Evolutionary conservation across 2,797 vertebrate genomes (phyloP), one percentile per base, ranked within the genome.

Genomic region (Natrix natrix): DNA sequence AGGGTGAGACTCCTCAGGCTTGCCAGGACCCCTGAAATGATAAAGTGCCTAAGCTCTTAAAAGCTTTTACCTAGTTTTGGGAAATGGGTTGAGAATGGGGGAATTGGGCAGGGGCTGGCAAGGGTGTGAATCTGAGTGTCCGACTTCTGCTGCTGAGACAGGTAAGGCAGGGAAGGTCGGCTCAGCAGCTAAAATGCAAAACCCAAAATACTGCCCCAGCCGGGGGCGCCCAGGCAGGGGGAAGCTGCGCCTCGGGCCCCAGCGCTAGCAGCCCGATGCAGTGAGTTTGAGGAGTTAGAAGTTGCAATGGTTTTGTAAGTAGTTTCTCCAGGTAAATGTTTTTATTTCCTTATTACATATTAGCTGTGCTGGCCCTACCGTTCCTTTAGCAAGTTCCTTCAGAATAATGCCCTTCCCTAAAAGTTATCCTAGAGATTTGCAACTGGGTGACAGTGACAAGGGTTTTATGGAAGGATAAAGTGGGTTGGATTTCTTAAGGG

Each of bases 231-330:
- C 93, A 93, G 93, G 96, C 0, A 66, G 95, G 87, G 90, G 96
- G 95, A 90, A n/a, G 69, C 74, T 2, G 88, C 95, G 96, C 96
- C 94, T 95, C 95, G 93, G 88, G 92, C 94, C 94, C 93, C 95
- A 94, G 95, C 95, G 95, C 95, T 96, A 95, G 94, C 95, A 91
- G 92, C 95, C 95, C 89, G 95, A 96, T 94, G 94, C 95, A 94
- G 93, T 96, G 95, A 96, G 94, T 95, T 95, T 95, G 95, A 95
- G 95, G 95, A 94, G 95, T 94, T 96, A 92, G 95, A 93, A 93
- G 93, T 95, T 96, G 95, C 95, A 96, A 94, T 95, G 94, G 92
- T 96, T 96, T 96, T 96, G 96, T 96, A 96, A 96, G 96, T 96
- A 96, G 95, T 94, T 94, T 94, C 91, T 95, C 91, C 96, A 96